phyloP scores from a whole-genome alignment of 2,797 vertebrate genomes.

The Spea hammondii region DNA sequence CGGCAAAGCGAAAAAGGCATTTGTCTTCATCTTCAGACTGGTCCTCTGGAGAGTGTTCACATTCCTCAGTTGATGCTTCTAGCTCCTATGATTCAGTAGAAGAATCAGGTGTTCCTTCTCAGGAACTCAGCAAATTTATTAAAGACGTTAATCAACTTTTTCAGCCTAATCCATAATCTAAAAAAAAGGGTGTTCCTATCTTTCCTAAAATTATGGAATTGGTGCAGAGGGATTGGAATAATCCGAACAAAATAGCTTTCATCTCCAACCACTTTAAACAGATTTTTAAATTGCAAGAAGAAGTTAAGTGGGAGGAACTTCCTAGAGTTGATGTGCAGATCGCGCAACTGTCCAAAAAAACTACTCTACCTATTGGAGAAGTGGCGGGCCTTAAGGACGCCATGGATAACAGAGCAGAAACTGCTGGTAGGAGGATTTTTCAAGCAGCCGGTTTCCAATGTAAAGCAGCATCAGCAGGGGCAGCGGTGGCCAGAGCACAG shows the following conservation, averaged over 20 bases:
- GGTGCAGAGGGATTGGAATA: not conserved
- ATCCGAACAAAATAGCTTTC: not conserved
- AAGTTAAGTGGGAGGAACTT: not conserved
- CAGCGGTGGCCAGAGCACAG: too few species aligned
- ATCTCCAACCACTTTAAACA: not conserved
- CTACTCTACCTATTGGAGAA: not conserved
- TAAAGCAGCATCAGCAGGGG: too few species aligned
- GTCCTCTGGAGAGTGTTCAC: not conserved
- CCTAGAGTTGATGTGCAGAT: not conserved
- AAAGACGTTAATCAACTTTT: not conserved
- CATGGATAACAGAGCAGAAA: not conserved
- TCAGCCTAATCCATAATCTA: not conserved
- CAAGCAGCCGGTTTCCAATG: too few species aligned
- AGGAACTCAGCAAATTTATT: not conserved
- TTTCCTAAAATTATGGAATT: not conserved
- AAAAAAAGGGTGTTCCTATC: not conserved
- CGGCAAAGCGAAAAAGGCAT: too few species aligned
- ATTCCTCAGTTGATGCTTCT: not conserved
- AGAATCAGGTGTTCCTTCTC: too few species aligned
- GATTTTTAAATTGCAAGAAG: not conserved
- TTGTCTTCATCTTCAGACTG: too few species aligned
- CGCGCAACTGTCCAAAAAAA: not conserved
- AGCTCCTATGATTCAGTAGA: not conserved
- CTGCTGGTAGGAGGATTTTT: too few species aligned
- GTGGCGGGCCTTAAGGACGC: not conserved